Evolutionary conservation across 2,797 vertebrate genomes (phyloP).

Genomic region (Tapera naevia): DNA sequence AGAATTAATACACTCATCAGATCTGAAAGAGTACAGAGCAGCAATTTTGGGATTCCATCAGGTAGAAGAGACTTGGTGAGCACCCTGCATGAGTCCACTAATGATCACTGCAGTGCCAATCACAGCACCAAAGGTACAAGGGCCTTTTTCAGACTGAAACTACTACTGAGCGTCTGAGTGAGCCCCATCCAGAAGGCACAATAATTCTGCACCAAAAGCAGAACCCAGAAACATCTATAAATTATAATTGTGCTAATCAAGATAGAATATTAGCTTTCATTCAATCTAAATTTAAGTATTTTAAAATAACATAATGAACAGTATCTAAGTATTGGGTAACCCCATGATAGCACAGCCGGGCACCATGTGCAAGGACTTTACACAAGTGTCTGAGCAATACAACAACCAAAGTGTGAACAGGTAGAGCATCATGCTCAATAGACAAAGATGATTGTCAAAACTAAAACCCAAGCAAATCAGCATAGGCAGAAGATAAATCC

Average conservation of each 20-base stretch:
- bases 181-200: not conserved
- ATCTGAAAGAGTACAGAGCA: not conserved
- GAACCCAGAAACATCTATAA: not conserved
- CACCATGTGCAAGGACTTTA: not conserved
- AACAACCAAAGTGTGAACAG: not conserved
- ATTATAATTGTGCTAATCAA: not conserved
- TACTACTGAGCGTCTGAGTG: not conserved
- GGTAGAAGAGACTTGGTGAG: not conserved
- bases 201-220: not conserved
- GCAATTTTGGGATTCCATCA: not conserved
- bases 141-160: not conserved
- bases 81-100: not conserved
- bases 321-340: not conserved
- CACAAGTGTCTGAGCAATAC: not conserved
- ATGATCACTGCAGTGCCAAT: not conserved
- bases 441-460: not conserved
- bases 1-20: not conserved
- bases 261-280: not conserved
- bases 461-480: not conserved
- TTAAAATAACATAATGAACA: not conserved
- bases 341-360: not conserved
- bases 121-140: not conserved
- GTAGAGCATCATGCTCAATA: not conserved
- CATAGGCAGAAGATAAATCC: not conserved
- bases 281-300: not conserved